These are phyloP conservation scores for Laupala kohalensis DNA, from an alignment of 1,140 invertebrate genomes.

Conservation along the genomic window DNA sequence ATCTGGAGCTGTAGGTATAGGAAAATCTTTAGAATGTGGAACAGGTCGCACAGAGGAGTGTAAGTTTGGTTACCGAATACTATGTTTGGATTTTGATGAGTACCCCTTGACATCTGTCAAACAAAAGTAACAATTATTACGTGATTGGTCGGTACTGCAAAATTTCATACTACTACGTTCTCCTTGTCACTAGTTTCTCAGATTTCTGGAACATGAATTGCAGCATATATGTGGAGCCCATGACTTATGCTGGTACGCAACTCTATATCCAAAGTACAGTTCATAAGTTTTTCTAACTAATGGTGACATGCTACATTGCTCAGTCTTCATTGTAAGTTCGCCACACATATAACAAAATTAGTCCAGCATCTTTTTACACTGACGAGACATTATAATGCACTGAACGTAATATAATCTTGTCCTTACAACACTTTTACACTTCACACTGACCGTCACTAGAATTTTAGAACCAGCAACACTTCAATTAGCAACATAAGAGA, in stretches of 20 bases:
- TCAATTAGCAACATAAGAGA: not conserved
- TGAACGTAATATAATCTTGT: slow-evolving; percentile 2
- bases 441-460: not conserved
- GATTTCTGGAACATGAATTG: slow-evolving; percentile 16
- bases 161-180: slow-evolving; percentile 6
- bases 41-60: no score
- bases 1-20: no score
- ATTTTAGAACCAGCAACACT: not conserved
- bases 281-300: no score
- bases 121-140: slow-evolving; percentile 21
- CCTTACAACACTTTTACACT: not conserved
- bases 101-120: slow-evolving; percentile 15
- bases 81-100: slow-evolving; percentile 10
- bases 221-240: no score
- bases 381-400: not conserved
- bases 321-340: not conserved
- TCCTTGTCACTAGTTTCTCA: slow-evolving; percentile 4
- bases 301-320: not conserved
- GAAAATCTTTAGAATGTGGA: no score
- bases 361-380: not conserved
- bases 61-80: no score
- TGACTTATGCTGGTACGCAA: no score
- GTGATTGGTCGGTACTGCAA: slow-evolving; percentile 20
- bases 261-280: no score
- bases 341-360: slow-evolving; percentile 1